These are phyloP conservation scores for Madoqua kirkii DNA, from an alignment of 2,113 vertebrate species.

Conservation along the genomic window DNA sequence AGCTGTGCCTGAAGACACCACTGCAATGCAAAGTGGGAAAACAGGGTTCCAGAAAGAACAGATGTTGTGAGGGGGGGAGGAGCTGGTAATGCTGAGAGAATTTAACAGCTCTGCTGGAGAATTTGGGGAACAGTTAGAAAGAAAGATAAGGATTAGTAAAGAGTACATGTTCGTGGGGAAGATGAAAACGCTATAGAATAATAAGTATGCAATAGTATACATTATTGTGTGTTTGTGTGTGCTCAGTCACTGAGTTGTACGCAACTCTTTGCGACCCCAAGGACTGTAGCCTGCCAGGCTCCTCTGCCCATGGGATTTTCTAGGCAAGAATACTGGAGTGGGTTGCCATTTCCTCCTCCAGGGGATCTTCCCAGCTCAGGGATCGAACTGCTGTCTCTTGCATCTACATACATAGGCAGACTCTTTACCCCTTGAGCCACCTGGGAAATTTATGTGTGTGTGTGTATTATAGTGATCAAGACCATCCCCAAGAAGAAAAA, in stretches of 20 bases:
- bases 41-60: background rate
- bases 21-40: background rate
- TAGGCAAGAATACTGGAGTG: background rate
- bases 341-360: background rate
- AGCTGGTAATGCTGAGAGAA: background rate
- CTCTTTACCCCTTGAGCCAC: background rate
- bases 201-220: background rate
- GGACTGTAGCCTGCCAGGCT: background rate
- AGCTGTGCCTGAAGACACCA: background rate
- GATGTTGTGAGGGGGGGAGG: background rate
- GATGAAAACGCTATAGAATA: background rate
- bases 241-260: background rate
- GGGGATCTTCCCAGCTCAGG: background rate
- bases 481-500: background rate
- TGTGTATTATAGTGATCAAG: background rate
- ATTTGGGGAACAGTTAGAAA: background rate
- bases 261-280: background rate
- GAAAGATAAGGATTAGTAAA: background rate
- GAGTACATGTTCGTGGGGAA: background rate
- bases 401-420: rapidly evolving
- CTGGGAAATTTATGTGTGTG: background rate
- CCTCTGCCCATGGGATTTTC: background rate
- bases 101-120: background rate
- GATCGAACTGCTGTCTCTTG: background rate
- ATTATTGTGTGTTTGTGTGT: background rate